Base-by-base conservation (phyloP, 2,113 vertebrate genomes). In the Maccullochella peelii region DNA sequence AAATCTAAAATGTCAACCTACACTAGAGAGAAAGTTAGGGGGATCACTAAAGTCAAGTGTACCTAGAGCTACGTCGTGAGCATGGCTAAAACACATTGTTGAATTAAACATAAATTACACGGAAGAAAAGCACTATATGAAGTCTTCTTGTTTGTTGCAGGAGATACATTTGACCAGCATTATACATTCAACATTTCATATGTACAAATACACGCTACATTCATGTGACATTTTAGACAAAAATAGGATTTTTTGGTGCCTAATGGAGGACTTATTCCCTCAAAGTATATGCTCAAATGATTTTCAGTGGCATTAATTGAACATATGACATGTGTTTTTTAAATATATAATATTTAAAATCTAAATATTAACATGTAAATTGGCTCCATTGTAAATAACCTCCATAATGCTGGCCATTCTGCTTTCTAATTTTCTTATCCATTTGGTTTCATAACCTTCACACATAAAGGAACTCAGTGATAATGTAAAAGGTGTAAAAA, bases 401-500 rank as follows among this genome's bases (percentile, higher is more conserved):
- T 72, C 21, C 5, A 8, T 50, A 18, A 36, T 14, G 27, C 14
- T 16, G 30, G 2, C 6, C 16, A 33, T 54, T 67, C 36, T 74
- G 33, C 65, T 66, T 40, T 38, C n/a, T 49, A 27, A 38, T 38
- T 33, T 33, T 33, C 36, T 77, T 61, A 78, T 55, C 33, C 49
- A 63, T 87, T 89, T 88, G 42, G 77, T 65, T 80, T 78, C 50
- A 59, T 89, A 85, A 85, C 83, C 82, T 93, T 90, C 87, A 89
- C 82, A 83, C 82, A 81, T 79, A 91, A 84, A 84, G 47, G 49
- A 77, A 73, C 78, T 49, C 33, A 2, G 72, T 40, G 44, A 59
- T 82, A 85, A 87, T 84, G 78, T 77, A 66, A 68, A 80, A 76
- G 71, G 79, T 87, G 62, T 90, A 82, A 88, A 86, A 88, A 87